A percentile compares a stretch with the other conserved stretches of the same genome.
phyloP scores from a whole-genome alignment of 2,113 vertebrate genomes.

The Mustela lutreola region DNA sequence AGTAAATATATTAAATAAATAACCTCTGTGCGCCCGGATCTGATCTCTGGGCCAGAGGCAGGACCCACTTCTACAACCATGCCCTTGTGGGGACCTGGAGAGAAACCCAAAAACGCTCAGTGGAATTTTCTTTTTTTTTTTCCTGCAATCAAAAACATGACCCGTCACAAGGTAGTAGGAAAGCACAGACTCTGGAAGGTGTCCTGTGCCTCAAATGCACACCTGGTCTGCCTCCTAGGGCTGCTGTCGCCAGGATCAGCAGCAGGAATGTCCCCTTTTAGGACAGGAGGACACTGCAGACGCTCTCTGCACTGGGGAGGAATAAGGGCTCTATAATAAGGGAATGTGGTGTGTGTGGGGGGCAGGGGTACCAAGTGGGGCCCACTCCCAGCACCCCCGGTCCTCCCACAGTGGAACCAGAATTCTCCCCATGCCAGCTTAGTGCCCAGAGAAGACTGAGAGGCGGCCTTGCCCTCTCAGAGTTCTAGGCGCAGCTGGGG shows the following conservation, averaged over 20 bases:
- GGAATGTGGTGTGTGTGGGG: neutral
- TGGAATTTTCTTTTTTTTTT: neutral
- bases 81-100: slow-evolving; percentile 8
- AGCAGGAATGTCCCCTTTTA: neutral
- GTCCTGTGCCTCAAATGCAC: neutral
- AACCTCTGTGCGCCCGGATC: neutral
- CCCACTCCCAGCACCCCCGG: neutral
- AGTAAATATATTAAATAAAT: slow-evolving; percentile 29
- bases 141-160: neutral
- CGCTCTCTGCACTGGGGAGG: neutral
- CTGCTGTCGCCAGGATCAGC: neutral
- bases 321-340: neutral
- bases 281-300: neutral
- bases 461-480: neutral
- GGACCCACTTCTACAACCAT: neutral
- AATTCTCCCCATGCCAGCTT: neutral
- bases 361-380: neutral
- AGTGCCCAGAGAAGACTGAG: neutral
- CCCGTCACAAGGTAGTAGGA: neutral
- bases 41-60: neutral
- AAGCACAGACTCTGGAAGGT: neutral
- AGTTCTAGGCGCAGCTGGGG: neutral
- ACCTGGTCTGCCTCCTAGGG: neutral
- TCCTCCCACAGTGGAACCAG: neutral
- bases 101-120: neutral